Evolutionary conservation across 2,888 invertebrate species (phyloP).

Genomic region (Epistrophella euchroma): DNA sequence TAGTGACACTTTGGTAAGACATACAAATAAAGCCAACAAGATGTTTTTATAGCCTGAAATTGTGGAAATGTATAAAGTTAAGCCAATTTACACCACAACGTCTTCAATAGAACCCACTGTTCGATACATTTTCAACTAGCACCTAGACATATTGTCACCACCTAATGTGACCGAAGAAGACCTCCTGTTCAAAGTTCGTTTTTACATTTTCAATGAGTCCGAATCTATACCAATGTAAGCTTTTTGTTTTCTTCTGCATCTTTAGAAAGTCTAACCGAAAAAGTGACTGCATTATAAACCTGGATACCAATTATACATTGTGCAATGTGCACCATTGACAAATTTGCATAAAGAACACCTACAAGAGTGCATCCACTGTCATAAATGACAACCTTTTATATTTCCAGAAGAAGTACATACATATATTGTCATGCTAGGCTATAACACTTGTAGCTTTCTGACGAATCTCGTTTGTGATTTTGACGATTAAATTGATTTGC

Average conservation of each 20-base stretch:
- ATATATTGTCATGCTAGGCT: constrained; percentile 39
- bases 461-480: constrained; percentile 66
- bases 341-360: constrained; percentile 64
- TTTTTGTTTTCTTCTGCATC: constrained; percentile 31
- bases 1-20: no score
- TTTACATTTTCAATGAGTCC: constrained; percentile 55
- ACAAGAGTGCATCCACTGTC: constrained; percentile 2
- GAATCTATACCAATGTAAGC: background rate
- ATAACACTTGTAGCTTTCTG: constrained; percentile 70
- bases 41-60: no score
- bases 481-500: constrained; percentile 71
- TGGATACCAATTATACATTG: background rate
- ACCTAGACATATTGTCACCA: background rate
- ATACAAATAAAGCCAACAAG: no score
- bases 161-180: constrained; percentile 2
- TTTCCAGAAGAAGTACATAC: background rate
- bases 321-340: constrained; percentile 11
- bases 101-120: constrained; percentile 16
- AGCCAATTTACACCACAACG: no score
- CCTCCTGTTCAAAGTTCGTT: constrained; percentile 31
- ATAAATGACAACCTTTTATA: constrained; percentile 6
- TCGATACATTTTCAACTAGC: background rate
- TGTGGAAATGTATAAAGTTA: no score
- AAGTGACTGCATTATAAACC: constrained; percentile 9
- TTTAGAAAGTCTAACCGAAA: constrained; percentile 26